Evolutionary conservation across 2,113 vertebrate genomes (phyloP), one percentile per base, ranked within the genome.

Genomic region (Garra rufa): DNA sequence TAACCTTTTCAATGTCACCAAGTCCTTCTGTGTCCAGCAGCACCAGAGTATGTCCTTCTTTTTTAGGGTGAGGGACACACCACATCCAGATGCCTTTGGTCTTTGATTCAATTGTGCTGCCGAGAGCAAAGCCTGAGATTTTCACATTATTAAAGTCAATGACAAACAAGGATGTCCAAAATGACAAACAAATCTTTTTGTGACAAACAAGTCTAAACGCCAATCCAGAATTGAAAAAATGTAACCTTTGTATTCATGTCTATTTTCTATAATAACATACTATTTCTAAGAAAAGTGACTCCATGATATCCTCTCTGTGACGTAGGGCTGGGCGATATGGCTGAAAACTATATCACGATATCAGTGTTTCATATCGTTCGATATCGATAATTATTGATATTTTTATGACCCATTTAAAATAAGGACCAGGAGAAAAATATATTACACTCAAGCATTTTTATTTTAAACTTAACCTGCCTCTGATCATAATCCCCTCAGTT

Each of bases 61-160:
- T 83, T 26, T 0, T 1, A 11, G 84, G 85, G 50, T 86, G 87
- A 67, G 85, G 90, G 21, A 94, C 85, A 85, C 92, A 93, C 92
- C 92, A 94, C 77, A 90, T 88, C 89, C 89, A 90, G 86, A 90
- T 88, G 15, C 89, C 89, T 79, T 90, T 90, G 30, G 93, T 95
- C 57, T 94, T 89, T 55, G 93, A 90, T 59, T 93, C 91, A 24
- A 94, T 88, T 0, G 92, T 94, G 86, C 43, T 77, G 15, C 85
- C 87, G 4, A 88, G 63, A 57, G 85, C 87, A 86, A 88, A 88
- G 14, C 87, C 87, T 88, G 24, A 70, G 52, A 69, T 0, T 24
- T 84, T 14, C 70, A 86, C 2, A 26, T 34, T 26, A 57, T 76
- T 76, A 76, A 19, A 14, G 28, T 77, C 7, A 70, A n/a, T 69